Percentiles rank a stretch among this genome's conserved stretches.
Conservation (phyloP, 1,140 invertebrate species). For the Drosophila pseudoananassae region DNA sequence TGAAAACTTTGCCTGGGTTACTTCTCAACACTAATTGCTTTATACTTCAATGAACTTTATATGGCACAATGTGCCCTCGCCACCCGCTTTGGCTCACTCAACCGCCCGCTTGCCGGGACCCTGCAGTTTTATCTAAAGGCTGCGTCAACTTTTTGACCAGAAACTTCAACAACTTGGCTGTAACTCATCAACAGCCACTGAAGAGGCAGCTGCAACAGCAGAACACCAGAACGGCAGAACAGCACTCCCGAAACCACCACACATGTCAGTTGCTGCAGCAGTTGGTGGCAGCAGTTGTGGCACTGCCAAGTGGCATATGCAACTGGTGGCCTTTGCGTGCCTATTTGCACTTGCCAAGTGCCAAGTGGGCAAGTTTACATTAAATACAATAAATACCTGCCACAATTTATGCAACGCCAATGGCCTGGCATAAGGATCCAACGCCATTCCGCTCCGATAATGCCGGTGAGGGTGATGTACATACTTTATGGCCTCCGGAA, state of each 20-base stretch:
- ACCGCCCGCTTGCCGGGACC: background rate
- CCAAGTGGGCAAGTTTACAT: slow-evolving; percentile 78
- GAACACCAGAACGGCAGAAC: slow-evolving; percentile 6
- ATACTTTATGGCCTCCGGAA: slow-evolving; percentile 47
- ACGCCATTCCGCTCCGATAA: slow-evolving; percentile 17
- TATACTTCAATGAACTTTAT: slow-evolving; percentile 59
- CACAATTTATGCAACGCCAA: slow-evolving; percentile 75
- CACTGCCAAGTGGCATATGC: slow-evolving; percentile 43
- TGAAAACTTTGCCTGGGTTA: slow-evolving; percentile 44
- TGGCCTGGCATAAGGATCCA: slow-evolving; percentile 17
- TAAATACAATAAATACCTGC: slow-evolving; percentile 76
- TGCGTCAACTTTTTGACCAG: slow-evolving; percentile 68
- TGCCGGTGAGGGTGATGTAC: slow-evolving; percentile 30
- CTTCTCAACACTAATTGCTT: slow-evolving; percentile 58
- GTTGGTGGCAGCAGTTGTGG: slow-evolving; percentile 22
- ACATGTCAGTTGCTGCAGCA: slow-evolving; percentile 47
- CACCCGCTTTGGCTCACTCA: background rate
- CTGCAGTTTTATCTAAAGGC: slow-evolving; percentile 55
- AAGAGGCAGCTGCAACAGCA: slow-evolving; percentile 18
- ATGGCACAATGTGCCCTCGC: slow-evolving; percentile 36
- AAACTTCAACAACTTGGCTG: slow-evolving; percentile 63
- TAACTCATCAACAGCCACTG: slow-evolving; percentile 55
- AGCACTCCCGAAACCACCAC: slow-evolving; percentile 41
- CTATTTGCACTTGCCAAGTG: slow-evolving; percentile 74
- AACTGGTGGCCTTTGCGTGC: slow-evolving; percentile 75